phyloP scores from a whole-genome alignment of 1,140 invertebrate genomes.

The Bombus turneri region DNA sequence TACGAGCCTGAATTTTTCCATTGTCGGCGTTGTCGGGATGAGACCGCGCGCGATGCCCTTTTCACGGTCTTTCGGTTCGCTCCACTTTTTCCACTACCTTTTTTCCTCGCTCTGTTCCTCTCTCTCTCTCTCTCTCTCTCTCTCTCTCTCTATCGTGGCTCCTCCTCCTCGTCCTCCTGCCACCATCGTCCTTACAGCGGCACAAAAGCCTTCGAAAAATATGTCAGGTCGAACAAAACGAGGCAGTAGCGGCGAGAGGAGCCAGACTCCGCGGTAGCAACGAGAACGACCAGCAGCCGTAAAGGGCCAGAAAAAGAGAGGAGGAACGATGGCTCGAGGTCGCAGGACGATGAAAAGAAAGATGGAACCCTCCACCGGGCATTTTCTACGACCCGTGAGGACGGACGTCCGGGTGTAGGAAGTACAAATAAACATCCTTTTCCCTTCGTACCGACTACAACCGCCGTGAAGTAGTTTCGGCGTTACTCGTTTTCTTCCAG shows the following conservation, averaged over 20 bases:
- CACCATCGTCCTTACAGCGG: slow-evolving; percentile 49
- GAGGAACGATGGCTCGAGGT: neutral
- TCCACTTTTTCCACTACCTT: slow-evolving; percentile 53
- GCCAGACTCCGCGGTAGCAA: slow-evolving; percentile 18
- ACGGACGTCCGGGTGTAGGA: slow-evolving; percentile 51
- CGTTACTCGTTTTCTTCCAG: slow-evolving; percentile 49
- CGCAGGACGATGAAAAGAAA: slow-evolving; percentile 18
- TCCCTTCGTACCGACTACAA: slow-evolving; percentile 26
- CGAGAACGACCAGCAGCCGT: slow-evolving; percentile 24
- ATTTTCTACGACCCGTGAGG: slow-evolving; percentile 39
- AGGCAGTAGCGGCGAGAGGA: slow-evolving; percentile 46
- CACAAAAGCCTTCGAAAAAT: slow-evolving; percentile 74
- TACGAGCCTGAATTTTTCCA: slow-evolving; percentile 25
- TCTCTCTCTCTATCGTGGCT: too few species aligned
- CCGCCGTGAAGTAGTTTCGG: slow-evolving; percentile 38
- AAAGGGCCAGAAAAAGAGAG: slow-evolving; percentile 9
- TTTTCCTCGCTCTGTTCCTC: neutral
- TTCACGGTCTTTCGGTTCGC: slow-evolving; percentile 56
- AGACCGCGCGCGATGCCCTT: slow-evolving; percentile 44
- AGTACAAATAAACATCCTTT: slow-evolving; percentile 63
- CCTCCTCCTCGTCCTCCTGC: neutral
- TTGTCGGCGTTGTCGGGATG: slow-evolving; percentile 12
- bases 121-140: neutral
- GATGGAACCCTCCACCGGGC: slow-evolving; percentile 4
- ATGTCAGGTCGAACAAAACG: slow-evolving; percentile 73